Evolutionary conservation across 2,888 invertebrate genomes (phyloP).

Genomic region (Drosophila suboccidentalis): DNA sequence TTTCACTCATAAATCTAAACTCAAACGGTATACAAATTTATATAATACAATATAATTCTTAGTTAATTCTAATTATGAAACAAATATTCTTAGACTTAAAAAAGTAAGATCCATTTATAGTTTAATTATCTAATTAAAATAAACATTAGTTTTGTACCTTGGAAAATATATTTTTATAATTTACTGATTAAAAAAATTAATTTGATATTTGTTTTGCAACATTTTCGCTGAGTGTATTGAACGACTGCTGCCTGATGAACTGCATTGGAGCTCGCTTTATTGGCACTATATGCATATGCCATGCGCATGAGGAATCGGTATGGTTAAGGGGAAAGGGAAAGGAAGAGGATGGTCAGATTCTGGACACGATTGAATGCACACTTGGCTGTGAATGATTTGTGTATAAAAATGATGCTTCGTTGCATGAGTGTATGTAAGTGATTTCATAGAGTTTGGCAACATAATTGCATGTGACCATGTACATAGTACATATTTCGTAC

Average conservation of each 20-base stretch:
- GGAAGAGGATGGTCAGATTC: conserved; percentile 16
- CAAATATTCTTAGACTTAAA: too few relatives aligned
- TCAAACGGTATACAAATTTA: too few relatives aligned
- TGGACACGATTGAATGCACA: conserved; percentile 70
- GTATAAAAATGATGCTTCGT: conserved; percentile 63
- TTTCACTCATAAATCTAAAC: too few relatives aligned
- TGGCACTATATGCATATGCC: conserved; percentile 64
- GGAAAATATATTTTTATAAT: too few relatives aligned
- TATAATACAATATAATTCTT: too few relatives aligned
- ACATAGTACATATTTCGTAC: conserved; percentile 38
- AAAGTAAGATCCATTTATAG: too few relatives aligned
- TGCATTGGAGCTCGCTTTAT: conserved; percentile 65
- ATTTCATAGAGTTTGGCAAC: conserved; percentile 70
- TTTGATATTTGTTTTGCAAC: neutral
- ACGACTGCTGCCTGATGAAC: conserved; percentile 51
- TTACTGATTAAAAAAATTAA: too few relatives aligned
- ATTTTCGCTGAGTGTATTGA: conserved; percentile 35
- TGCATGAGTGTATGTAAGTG: conserved; percentile 23
- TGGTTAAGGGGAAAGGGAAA: neutral
- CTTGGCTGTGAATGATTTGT: conserved; percentile 78
- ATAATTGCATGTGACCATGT: conserved; percentile 68
- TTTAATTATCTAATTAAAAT: too few relatives aligned
- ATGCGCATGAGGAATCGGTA: conserved; percentile 5
- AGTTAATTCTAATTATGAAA: too few relatives aligned
- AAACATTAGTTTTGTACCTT: too few relatives aligned